phyloP scores from a whole-genome alignment of 2,888 invertebrate species.

The Cryptocephalus moraei region DNA sequence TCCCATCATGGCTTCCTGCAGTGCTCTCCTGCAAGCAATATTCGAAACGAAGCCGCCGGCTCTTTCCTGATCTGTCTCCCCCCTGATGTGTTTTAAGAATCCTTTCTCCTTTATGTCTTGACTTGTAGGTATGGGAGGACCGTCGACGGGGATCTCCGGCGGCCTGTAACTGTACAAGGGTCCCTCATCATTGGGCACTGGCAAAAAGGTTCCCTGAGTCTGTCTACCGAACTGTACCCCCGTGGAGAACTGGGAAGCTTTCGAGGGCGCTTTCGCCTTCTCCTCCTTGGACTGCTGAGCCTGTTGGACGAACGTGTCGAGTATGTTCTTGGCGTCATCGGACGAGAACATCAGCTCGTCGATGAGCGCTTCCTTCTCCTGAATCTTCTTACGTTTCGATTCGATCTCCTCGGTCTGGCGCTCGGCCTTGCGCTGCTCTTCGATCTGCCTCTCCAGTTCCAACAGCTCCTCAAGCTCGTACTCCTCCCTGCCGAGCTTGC shows the following conservation, averaged over 20 bases:
- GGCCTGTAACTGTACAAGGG: constrained; percentile 63
- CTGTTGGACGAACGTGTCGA: constrained; percentile 64
- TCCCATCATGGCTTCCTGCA: constrained; percentile 81
- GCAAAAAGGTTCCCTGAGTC: constrained; percentile 50
- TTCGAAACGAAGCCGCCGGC: constrained; percentile 82
- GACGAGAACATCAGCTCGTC: constrained; percentile 93
- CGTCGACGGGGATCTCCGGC: constrained; percentile 51
- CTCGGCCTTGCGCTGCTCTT: constrained; percentile 63
- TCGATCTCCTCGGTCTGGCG: constrained; percentile 55
- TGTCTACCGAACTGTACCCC: constrained; percentile 73
- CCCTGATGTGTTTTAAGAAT: constrained; percentile 65
- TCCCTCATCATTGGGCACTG: constrained; percentile 67
- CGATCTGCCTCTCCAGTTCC: constrained; percentile 70
- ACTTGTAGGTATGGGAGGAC: constrained; percentile 60
- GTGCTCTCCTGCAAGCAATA: constrained; percentile 73
- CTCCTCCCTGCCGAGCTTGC: constrained; percentile 68
- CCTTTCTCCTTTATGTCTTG: constrained; percentile 54
- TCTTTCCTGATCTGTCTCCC: constrained; percentile 61
- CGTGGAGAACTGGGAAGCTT: constrained; percentile 68
- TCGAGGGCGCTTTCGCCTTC: constrained; percentile 33
- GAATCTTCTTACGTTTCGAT: constrained; percentile 70
- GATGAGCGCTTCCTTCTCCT: constrained; percentile 84
- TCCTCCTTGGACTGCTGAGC: constrained; percentile 56
- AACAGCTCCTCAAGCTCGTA: constrained; percentile 77
- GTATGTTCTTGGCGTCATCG: constrained; percentile 78